Evolutionary conservation across 2,888 invertebrate species (phyloP).

Genomic region (Thecocarcelia acutangulata): DNA sequence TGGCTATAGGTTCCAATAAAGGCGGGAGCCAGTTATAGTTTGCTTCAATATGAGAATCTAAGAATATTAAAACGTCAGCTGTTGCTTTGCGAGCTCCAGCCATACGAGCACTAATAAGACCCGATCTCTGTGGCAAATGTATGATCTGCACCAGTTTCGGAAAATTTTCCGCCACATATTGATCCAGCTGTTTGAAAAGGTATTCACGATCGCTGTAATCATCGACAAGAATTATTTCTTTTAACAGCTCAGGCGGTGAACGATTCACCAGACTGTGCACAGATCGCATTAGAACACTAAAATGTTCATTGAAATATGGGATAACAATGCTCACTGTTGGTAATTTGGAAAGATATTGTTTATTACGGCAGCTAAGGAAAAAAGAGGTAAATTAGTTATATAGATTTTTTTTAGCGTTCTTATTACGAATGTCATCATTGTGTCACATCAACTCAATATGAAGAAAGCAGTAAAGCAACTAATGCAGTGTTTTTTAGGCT

Average conservation of each 20-base stretch:
- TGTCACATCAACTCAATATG: no score
- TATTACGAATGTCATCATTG: no score
- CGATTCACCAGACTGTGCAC: constrained; percentile 91
- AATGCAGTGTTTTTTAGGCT: no score
- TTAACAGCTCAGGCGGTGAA: constrained; percentile 91
- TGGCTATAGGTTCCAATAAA: constrained; percentile 93
- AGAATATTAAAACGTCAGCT: constrained; percentile 91
- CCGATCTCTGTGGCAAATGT: constrained; percentile 88
- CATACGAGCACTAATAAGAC: constrained; percentile 92
- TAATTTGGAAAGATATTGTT: constrained; percentile 77
- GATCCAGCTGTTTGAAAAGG: constrained; percentile 87
- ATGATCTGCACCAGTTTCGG: constrained; percentile 88
- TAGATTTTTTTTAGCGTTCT: no score
- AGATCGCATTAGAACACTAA: constrained; percentile 91
- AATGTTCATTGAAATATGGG: constrained; percentile 97
- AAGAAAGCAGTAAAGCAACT: no score
- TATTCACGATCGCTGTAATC: constrained; percentile 91
- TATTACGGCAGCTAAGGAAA: constrained; percentile 75
- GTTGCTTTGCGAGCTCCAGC: constrained; percentile 91
- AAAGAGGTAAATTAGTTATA: constrained; percentile 1
- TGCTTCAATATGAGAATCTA: constrained; percentile 95
- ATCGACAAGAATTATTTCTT: constrained; percentile 94
- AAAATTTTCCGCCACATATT: constrained; percentile 87
- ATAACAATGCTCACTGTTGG: constrained; percentile 94
- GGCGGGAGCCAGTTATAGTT: constrained; percentile 97